A percentile compares a stretch with the other conserved stretches of the same genome.
phyloP scores from a whole-genome alignment of 1,140 invertebrate genomes.

The Rhyacophila brunnea region DNA sequence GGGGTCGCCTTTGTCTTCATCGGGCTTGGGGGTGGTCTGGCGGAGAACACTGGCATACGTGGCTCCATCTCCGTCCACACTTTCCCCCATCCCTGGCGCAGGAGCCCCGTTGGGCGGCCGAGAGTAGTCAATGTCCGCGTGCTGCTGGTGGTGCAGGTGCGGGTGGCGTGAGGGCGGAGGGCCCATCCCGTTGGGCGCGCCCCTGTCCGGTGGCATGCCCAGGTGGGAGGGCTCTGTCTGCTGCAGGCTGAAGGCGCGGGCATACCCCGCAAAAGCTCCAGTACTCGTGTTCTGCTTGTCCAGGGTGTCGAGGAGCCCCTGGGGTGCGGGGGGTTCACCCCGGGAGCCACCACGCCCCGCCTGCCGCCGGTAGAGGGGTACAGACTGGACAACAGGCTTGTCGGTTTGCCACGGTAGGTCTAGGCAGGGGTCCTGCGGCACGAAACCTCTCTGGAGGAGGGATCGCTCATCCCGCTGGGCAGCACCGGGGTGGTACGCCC shows the following conservation, averaged over 20 bases:
- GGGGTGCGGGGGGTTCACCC: constrained; percentile 11
- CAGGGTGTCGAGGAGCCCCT: constrained; percentile 26
- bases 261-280: constrained; percentile 40
- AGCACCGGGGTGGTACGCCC: constrained; percentile 23
- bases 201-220: constrained; percentile 25
- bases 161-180: constrained; percentile 34
- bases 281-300: constrained; percentile 39
- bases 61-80: constrained; percentile 35
- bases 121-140: constrained; percentile 29
- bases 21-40: constrained; percentile 38
- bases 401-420: constrained; percentile 29
- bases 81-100: constrained; percentile 8
- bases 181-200: constrained; percentile 37
- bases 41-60: constrained; percentile 51
- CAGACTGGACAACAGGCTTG: constrained; percentile 38
- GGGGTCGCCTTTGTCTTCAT: constrained; percentile 33
- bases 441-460: constrained; percentile 24
- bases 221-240: constrained; percentile 38
- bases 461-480: constrained; percentile 25
- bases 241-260: constrained; percentile 35
- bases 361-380: constrained; percentile 53
- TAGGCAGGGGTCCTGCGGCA: constrained; percentile 9
- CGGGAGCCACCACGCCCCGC: constrained; percentile 28
- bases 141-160: constrained; percentile 21
- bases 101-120: constrained; percentile 29